Evolutionary conservation across 2,888 invertebrate genomes (phyloP).

Genomic region (Coleophora flavipennella): DNA sequence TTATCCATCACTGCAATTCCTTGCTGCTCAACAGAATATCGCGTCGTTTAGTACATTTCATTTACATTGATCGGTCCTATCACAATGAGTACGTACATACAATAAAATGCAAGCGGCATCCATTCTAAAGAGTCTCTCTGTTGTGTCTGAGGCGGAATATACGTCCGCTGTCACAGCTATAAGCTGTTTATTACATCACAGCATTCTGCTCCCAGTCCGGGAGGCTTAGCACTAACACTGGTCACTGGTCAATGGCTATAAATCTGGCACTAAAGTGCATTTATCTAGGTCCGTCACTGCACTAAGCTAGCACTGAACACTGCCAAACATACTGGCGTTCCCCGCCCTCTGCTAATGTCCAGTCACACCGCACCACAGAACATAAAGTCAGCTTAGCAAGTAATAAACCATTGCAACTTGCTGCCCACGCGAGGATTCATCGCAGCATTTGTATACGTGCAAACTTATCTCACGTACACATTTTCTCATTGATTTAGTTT

Average conservation of each 20-base stretch:
- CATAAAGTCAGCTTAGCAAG: too few relatives aligned
- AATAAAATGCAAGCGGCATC: slow-evolving; percentile 51
- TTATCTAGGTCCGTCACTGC: neutral
- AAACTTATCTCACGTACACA: too few relatives aligned
- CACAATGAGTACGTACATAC: slow-evolving; percentile 58
- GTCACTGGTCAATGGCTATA: too few relatives aligned
- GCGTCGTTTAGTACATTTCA: slow-evolving; percentile 33
- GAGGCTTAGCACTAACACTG: too few relatives aligned
- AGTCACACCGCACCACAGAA: too few relatives aligned
- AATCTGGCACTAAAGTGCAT: neutral
- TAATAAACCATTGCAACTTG: too few relatives aligned
- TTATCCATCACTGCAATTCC: slow-evolving; percentile 41
- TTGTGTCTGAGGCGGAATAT: neutral
- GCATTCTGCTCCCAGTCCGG: too few relatives aligned
- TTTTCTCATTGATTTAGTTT: too few relatives aligned
- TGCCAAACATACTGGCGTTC: slow-evolving; percentile 1
- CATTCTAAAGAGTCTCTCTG: slow-evolving; percentile 51
- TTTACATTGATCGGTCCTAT: slow-evolving; percentile 49
- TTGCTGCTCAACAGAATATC: slow-evolving; percentile 39
- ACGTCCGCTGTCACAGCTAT: neutral
- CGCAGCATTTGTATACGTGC: too few relatives aligned
- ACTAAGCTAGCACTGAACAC: neutral
- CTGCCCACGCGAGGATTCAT: too few relatives aligned
- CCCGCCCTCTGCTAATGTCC: neutral
- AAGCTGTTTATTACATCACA: too few relatives aligned